Evolutionary conservation across 2,113 vertebrate species (phyloP).

Genomic region (Pygathrix nemaeus): DNA sequence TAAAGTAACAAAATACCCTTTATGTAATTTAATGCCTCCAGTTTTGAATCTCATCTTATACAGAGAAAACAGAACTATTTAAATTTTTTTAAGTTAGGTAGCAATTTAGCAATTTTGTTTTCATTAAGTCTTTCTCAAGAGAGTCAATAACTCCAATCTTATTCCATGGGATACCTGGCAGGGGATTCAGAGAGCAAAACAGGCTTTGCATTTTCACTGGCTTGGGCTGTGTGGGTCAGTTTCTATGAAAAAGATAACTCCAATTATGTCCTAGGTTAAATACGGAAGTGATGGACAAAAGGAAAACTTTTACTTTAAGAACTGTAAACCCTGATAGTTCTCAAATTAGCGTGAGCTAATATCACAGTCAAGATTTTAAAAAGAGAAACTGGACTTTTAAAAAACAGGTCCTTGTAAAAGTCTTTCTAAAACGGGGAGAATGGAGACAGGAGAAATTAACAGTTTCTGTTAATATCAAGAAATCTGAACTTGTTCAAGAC

Average conservation of each 20-base stretch:
- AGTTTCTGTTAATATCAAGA: not conserved
- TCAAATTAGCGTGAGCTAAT: not conserved
- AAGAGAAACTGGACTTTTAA: not conserved
- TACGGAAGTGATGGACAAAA: not conserved
- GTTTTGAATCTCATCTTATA: constrained; percentile 39
- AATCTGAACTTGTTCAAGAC: constrained; percentile 1
- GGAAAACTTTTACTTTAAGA: constrained; percentile 12
- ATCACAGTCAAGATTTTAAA: constrained; percentile 29
- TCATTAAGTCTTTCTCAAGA: constrained; percentile 39
- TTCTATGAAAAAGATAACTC: not conserved
- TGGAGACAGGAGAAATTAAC: not conserved
- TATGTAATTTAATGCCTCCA: not conserved
- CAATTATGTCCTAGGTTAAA: not conserved
- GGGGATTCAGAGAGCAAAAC: constrained; percentile 2
- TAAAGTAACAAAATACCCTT: not conserved
- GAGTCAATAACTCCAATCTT: not conserved
- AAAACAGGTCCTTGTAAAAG: not conserved
- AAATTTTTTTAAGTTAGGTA: not conserved
- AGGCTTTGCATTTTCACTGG: constrained; percentile 1
- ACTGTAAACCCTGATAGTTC: constrained; percentile 16
- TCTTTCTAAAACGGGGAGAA: not conserved
- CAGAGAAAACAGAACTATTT: constrained; percentile 27
- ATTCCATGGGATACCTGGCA: not conserved
- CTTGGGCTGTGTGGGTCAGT: not conserved
- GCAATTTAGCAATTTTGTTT: constrained; percentile 41